A percentile compares a stretch with the other conserved stretches of the same genome.
phyloP scores from a whole-genome alignment of 2,113 vertebrate genomes.

The Tragelaphus scriptus region DNA sequence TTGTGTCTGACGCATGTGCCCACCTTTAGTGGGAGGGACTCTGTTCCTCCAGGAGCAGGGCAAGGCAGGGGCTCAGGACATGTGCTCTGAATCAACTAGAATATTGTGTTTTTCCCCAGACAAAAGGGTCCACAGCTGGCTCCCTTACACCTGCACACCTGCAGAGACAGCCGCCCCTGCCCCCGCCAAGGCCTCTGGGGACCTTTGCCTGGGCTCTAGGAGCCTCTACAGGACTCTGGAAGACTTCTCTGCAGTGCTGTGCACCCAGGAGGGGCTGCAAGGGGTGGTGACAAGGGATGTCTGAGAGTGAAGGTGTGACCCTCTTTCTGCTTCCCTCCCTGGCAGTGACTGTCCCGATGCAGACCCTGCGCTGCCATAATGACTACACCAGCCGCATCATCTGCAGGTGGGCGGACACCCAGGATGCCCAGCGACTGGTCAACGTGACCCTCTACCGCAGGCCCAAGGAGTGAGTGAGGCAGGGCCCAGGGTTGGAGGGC shows the following conservation, averaged over 20 bases:
- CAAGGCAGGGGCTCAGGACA: background rate
- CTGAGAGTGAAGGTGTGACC: background rate
- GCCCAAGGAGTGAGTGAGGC: slow-evolving; percentile 50
- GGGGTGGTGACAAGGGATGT: background rate
- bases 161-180: background rate
- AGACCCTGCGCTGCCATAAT: slow-evolving; percentile 80
- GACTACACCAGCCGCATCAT: slow-evolving; percentile 75
- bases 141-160: background rate
- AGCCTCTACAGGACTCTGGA: background rate
- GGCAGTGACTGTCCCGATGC: slow-evolving; percentile 75
- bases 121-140: background rate
- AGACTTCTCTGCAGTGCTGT: background rate
- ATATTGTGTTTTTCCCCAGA: background rate
- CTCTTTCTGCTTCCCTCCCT: background rate
- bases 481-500: fast-evolving
- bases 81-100: fast-evolving
- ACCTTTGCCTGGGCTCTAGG: background rate
- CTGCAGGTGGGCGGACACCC: slow-evolving; percentile 79
- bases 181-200: fast-evolving
- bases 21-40: background rate
- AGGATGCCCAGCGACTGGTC: slow-evolving; percentile 46
- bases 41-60: background rate
- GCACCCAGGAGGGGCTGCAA: no score
- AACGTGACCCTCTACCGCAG: slow-evolving; percentile 72
- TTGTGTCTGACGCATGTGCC: fast-evolving